Evolutionary conservation across 2,888 invertebrate genomes (phyloP).

Genomic region (Parnassius apollo): DNA sequence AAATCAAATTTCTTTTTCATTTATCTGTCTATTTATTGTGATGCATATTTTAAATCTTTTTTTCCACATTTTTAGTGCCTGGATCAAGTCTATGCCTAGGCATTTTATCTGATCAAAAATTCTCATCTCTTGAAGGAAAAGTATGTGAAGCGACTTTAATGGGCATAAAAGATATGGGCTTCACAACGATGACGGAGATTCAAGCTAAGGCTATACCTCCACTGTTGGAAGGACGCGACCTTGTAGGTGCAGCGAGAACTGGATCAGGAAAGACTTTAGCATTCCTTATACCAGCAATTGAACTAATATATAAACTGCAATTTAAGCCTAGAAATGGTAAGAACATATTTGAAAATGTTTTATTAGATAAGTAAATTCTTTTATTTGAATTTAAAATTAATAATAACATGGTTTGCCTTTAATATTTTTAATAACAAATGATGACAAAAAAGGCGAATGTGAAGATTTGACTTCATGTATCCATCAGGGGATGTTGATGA

Average conservation of each 20-base stretch:
- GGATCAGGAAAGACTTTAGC: slow-evolving; percentile 98
- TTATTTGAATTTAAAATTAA: not conserved
- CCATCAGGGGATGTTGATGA: slow-evolving; percentile 38
- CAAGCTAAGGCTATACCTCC: slow-evolving; percentile 94
- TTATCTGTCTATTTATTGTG: no score
- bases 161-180: slow-evolving; percentile 95
- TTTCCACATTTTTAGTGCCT: slow-evolving; percentile 75
- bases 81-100: slow-evolving; percentile 83
- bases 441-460: slow-evolving; percentile 85
- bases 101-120: slow-evolving; percentile 82
- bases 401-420: slow-evolving; percentile 3
- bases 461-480: slow-evolving; percentile 64
- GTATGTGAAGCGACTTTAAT: slow-evolving; percentile 92
- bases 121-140: slow-evolving; percentile 81
- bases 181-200: slow-evolving; percentile 96
- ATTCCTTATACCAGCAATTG: slow-evolving; percentile 97
- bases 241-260: slow-evolving; percentile 97
- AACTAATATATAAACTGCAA: slow-evolving; percentile 92
- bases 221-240: slow-evolving; percentile 93
- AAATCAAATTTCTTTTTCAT: no score
- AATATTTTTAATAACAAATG: slow-evolving; percentile 44
- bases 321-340: slow-evolving; percentile 96
- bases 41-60: not conserved
- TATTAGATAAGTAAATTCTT: slow-evolving; percentile 1
- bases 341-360: slow-evolving; percentile 28